phyloP scores from a whole-genome alignment of 2,797 vertebrate species.

The Acanthornis magna region DNA sequence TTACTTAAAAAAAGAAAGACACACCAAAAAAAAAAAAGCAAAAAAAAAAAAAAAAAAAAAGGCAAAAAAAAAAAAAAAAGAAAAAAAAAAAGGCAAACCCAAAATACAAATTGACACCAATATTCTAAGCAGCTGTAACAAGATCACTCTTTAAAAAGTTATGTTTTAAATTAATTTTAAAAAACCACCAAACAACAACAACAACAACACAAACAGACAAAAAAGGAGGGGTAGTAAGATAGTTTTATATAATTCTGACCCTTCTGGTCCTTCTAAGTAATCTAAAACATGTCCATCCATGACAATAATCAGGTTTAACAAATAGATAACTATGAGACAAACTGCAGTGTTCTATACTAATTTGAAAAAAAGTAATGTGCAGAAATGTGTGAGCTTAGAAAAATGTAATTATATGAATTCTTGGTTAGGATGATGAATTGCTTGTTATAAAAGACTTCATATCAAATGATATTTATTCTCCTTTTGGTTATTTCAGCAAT shows the following conservation, averaged over 20 bases:
- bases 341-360: background rate
- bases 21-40: background rate
- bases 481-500: background rate
- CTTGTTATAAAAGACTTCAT: background rate
- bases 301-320: background rate
- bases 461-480: background rate
- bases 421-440: background rate
- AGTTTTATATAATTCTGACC: background rate
- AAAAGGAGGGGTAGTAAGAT: accelerated
- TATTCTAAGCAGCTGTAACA: background rate
- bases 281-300: background rate
- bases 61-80: too few species aligned
- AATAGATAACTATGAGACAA: background rate
- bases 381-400: background rate
- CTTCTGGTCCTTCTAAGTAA: background rate
- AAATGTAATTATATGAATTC: background rate
- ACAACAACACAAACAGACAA: background rate
- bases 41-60: too few species aligned
- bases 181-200: background rate
- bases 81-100: accelerated
- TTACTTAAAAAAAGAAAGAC: background rate
- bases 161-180: background rate
- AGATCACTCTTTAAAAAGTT: background rate
- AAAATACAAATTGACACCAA: background rate
- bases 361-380: background rate